These are phyloP conservation scores for Limenitis arthemis DNA, from an alignment of 2,888 invertebrate species.

Conservation along the genomic window DNA sequence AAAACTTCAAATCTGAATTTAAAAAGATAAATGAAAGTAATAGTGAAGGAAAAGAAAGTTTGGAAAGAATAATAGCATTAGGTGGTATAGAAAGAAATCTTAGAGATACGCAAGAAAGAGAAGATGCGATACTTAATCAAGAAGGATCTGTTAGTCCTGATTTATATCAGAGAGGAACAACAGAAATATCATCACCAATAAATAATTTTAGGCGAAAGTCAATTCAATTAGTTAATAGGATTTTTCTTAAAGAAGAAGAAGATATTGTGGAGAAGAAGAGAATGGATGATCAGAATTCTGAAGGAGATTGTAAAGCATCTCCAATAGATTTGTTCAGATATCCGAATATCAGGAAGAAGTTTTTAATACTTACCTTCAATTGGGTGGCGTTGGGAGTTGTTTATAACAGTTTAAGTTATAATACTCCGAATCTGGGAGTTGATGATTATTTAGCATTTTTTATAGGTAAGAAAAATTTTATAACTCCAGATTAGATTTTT, in stretches of 20 bases:
- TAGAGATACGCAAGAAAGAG: conserved; percentile 26
- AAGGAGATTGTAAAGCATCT: conserved; percentile 69
- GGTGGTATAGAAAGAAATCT: conserved; percentile 47
- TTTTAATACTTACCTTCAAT: conserved; percentile 75
- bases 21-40: conserved; percentile 39
- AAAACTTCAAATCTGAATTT: conserved; percentile 49
- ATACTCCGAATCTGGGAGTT: conserved; percentile 77
- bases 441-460: conserved; percentile 79
- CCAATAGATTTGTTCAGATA: conserved; percentile 75
- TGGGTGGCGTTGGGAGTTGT: conserved; percentile 79
- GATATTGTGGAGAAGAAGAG: conserved; percentile 46
- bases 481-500: neutral
- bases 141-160: conserved; percentile 34
- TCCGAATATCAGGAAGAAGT: conserved; percentile 77
- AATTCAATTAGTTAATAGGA: conserved; percentile 45
- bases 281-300: conserved; percentile 60
- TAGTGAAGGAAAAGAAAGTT: conserved; percentile 31
- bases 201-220: conserved; percentile 53
- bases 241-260: conserved; percentile 47
- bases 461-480: conserved; percentile 60
- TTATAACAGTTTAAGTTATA: conserved; percentile 78
- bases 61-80: conserved; percentile 45
- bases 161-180: conserved; percentile 43
- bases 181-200: conserved; percentile 44
- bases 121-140: conserved; percentile 22